phyloP scores from a whole-genome alignment of 2,797 vertebrate species.

The Thalassophryne amazonica region DNA sequence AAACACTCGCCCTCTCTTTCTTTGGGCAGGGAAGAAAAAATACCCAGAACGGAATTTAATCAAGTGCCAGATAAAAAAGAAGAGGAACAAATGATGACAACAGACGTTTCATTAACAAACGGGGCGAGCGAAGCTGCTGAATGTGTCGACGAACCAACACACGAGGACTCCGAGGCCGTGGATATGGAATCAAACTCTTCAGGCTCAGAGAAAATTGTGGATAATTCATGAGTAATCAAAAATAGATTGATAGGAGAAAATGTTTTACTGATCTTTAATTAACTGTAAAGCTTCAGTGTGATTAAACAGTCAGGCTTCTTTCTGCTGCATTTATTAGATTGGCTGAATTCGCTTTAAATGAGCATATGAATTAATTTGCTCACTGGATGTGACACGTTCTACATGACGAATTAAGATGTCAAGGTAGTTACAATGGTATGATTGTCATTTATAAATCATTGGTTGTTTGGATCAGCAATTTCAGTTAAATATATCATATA shows the following conservation, averaged over 20 bases:
- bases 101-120: neutral
- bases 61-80: conserved; percentile 35
- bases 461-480: no score
- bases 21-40: conserved; percentile 68
- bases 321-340: conserved; percentile 50
- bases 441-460: no score
- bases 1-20: conserved; percentile 55
- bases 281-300: conserved; percentile 42
- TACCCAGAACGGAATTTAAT: conserved; percentile 71
- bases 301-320: conserved; percentile 64
- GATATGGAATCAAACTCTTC: conserved; percentile 49
- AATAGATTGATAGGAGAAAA: neutral
- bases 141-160: conserved; percentile 35
- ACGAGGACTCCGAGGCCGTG: conserved; percentile 55
- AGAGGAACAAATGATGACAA: conserved; percentile 22
- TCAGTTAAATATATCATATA: no score
- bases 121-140: conserved; percentile 19
- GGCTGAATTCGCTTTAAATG: conserved; percentile 47
- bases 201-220: conserved; percentile 24
- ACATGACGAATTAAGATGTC: conserved; percentile 1
- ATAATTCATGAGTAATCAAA: conserved; percentile 41
- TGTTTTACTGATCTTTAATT: conserved; percentile 10
- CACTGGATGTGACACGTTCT: conserved; percentile 16
- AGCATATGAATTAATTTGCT: conserved; percentile 18
- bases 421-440: no score